phyloP scores from a whole-genome alignment of 2,888 invertebrate genomes.

The Drosophila multiciliata region DNA sequence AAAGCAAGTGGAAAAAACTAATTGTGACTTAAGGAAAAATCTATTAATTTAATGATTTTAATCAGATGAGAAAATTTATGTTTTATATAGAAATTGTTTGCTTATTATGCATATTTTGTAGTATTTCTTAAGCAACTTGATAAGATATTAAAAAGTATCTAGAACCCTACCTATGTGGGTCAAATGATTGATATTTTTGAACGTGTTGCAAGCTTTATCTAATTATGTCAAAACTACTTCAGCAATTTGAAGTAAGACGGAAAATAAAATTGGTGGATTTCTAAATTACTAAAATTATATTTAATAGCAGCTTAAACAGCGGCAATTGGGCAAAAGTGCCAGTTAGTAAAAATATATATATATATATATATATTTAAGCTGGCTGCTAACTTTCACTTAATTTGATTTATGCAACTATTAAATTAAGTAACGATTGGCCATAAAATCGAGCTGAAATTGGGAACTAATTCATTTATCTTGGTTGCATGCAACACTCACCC shows the following conservation, averaged over 20 bases:
- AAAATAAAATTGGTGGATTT: not conserved
- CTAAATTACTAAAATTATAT: not conserved
- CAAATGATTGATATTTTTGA: conserved; percentile 2
- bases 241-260: not conserved
- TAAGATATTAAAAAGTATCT: not conserved
- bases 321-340: not conserved
- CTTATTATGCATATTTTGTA: not conserved
- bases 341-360: not conserved
- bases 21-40: not conserved
- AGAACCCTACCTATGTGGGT: conserved; percentile 15
- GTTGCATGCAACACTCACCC: conserved; percentile 85
- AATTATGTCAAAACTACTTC: not conserved
- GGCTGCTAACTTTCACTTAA: conserved; percentile 41
- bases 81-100: not conserved
- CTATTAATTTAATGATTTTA: not conserved
- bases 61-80: not conserved
- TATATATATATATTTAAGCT: conserved; percentile 2
- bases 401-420: conserved; percentile 20
- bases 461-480: conserved; percentile 6
- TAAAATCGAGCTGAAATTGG: conserved; percentile 11
- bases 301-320: not conserved
- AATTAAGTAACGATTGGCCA: conserved; percentile 31
- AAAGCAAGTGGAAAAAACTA: not conserved
- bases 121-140: not conserved
- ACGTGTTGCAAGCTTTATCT: conserved; percentile 3